These are phyloP conservation scores for Myocastor coypus DNA, from an alignment of 2,113 vertebrate species.

Conservation along the genomic window DNA sequence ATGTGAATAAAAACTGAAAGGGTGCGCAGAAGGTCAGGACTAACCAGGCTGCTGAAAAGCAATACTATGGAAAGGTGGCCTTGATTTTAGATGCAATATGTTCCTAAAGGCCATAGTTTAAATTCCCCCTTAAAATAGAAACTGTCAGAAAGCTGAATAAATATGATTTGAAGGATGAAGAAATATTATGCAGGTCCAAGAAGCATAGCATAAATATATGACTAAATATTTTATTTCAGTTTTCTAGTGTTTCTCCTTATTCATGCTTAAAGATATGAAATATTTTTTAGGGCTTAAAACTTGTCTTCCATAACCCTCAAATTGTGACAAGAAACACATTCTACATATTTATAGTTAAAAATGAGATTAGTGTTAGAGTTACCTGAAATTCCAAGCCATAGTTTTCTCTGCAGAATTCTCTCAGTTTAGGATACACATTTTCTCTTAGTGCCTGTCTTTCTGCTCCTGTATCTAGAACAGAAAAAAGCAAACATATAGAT, in stretches of 20 bases:
- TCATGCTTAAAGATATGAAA: neutral
- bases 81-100: neutral
- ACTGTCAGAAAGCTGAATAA: constrained; percentile 14
- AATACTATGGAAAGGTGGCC: neutral
- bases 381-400: constrained; percentile 99
- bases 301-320: neutral
- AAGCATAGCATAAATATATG: neutral
- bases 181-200: neutral
- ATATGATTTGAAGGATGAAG: neutral
- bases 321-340: constrained; percentile 33
- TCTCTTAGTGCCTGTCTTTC: constrained; percentile 97
- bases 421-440: constrained; percentile 97
- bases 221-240: neutral
- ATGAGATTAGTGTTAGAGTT: constrained; percentile 59
- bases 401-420: constrained; percentile 99
- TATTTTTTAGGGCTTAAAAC: neutral
- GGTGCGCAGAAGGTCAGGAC: neutral
- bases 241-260: constrained; percentile 26
- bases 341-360: neutral
- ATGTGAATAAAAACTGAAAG: neutral
- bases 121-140: neutral
- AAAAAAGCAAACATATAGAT: constrained; percentile 72
- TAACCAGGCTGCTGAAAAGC: neutral
- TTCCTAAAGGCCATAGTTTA: neutral
- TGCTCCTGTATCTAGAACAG: constrained; percentile 94